Evolutionary conservation across 2,888 invertebrate species (phyloP).

Genomic region (Phaedon cochleariae): DNA sequence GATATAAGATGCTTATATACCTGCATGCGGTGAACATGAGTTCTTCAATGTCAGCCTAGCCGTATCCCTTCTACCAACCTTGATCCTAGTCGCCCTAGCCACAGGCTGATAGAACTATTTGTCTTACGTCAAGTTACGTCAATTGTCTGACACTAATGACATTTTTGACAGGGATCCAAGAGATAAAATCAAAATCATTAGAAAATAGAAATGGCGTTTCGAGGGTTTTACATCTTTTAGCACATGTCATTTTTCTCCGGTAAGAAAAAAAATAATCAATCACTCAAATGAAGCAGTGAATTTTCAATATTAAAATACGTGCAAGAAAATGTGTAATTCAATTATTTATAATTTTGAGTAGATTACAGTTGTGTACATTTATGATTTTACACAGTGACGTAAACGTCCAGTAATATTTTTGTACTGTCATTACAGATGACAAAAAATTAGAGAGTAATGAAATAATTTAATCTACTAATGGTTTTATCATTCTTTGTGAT

Average conservation of each 20-base stretch:
- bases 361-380: conserved; percentile 11
- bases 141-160: neutral
- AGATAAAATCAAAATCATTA: too few species aligned
- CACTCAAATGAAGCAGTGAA: neutral
- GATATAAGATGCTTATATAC: too few species aligned
- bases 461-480: conserved; percentile 14
- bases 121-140: too few species aligned
- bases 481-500: neutral
- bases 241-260: conserved; percentile 61
- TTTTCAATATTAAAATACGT: neutral
- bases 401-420: conserved; percentile 51
- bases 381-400: conserved; percentile 48
- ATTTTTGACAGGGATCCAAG: neutral
- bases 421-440: conserved; percentile 41
- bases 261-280: conserved; percentile 46
- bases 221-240: conserved; percentile 57
- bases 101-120: too few species aligned
- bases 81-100: too few species aligned
- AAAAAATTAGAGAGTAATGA: conserved; percentile 19
- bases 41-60: too few species aligned
- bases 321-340: neutral
- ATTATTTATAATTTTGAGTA: conserved; percentile 15
- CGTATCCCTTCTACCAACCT: too few species aligned
- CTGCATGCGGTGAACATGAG: too few species aligned
- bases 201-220: conserved; percentile 57